Percentiles rank a stretch among this genome's conserved stretches.
These are phyloP conservation scores for Agelaius tricolor DNA, from an alignment of 2,113 vertebrate genomes.

Conservation along the genomic window DNA sequence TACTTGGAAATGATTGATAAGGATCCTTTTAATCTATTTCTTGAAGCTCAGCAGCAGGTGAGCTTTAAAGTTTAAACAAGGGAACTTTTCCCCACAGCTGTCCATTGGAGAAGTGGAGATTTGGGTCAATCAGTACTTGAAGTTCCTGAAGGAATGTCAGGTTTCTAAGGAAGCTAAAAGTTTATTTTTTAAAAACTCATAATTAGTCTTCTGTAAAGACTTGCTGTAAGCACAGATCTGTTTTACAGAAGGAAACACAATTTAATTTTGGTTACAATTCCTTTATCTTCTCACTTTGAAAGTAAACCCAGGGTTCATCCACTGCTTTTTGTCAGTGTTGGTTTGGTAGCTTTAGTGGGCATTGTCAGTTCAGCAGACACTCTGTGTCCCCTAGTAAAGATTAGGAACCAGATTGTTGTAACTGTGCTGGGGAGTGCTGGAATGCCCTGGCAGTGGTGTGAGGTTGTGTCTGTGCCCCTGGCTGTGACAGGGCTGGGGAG, in stretches of 20 bases:
- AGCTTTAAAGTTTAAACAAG: neutral
- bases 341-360: neutral
- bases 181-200: neutral
- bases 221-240: neutral
- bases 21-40: neutral
- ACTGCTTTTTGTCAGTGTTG: neutral
- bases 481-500: neutral
- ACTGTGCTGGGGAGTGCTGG: neutral
- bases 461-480: neutral
- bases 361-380: neutral
- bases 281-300: neutral
- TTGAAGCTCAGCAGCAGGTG: neutral
- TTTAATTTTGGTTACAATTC: neutral
- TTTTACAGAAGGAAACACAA: neutral
- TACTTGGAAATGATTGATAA: neutral
- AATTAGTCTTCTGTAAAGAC: neutral
- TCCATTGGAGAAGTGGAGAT: neutral
- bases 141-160: neutral
- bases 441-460: neutral
- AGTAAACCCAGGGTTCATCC: neutral
- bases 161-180: neutral
- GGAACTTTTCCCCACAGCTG: neutral
- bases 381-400: rapidly evolving
- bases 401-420: neutral
- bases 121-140: neutral